Conservation (phyloP, 2,797 vertebrate species). For the Manis pentadactyla region DNA sequence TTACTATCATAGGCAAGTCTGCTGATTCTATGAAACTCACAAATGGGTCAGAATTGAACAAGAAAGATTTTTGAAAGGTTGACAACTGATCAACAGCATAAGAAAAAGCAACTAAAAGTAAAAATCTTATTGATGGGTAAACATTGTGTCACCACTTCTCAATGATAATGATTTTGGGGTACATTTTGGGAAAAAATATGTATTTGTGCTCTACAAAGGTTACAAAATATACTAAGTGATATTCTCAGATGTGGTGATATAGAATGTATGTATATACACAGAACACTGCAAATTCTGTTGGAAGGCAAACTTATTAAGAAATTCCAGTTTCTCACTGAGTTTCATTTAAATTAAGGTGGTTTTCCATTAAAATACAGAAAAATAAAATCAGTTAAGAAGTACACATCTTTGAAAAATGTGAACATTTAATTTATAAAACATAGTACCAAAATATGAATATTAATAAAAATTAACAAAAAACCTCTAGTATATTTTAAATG, state of each 20-base stretch:
- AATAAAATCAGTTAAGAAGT: conserved; percentile 20
- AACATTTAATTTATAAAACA: conserved; percentile 17
- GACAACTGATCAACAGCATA: neutral
- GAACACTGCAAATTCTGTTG: neutral
- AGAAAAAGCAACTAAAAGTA: conserved; percentile 39
- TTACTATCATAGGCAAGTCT: neutral
- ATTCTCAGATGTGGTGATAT: neutral
- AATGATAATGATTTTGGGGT: neutral
- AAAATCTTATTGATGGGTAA: neutral
- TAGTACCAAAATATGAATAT: conserved; percentile 3
- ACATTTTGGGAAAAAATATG: neutral
- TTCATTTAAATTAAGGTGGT: conserved; percentile 50
- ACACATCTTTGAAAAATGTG: neutral
- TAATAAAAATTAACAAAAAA: conserved; percentile 26
- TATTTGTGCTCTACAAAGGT: neutral
- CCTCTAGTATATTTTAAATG: conserved; percentile 29
- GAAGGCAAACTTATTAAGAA: neutral
- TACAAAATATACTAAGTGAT: conserved; percentile 4
- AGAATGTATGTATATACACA: neutral
- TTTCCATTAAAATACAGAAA: neutral
- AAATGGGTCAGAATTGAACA: conserved; percentile 19
- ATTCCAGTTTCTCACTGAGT: conserved; percentile 35
- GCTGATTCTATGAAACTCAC: neutral
- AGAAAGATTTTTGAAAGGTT: neutral
- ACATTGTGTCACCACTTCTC: neutral